Base-by-base conservation (phyloP, 2,888 invertebrate genomes). In the Pseudococcus viburni region DNA sequence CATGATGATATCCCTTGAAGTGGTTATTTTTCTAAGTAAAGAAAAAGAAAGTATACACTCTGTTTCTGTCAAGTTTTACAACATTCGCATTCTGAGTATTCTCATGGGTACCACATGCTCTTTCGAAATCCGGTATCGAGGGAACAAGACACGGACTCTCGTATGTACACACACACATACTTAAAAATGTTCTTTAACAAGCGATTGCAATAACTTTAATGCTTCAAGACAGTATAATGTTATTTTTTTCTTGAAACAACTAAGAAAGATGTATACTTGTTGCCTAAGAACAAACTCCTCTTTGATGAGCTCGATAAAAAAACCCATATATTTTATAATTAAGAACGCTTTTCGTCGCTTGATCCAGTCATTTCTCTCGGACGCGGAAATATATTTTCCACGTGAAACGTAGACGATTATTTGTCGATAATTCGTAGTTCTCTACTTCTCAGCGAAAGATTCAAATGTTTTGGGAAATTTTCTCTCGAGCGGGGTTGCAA, bases 1-100 rank as follows among this genome's bases (percentile, higher is more conserved):
- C 88, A 88, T 88, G 88, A 88, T 88, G 88, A 88, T 88, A 73
- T 83, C 83, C 88, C 88, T 83, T 88, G 80, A 88, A 88, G 88
- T 80, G 88, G 83, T 88, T 83, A 88, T 88, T 88, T 88, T 88
- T 88, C 88, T 88, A 88, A 88, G 88, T 88, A 88, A 77, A 80
- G 59, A 88, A 88, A 88, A 88, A 88, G 88, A 80, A 88, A 88
- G 83, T 55, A 88, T 88, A 88, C 88, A 88, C 80, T 88, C 88
- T 88, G 88, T 88, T 88, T 83, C 88, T 83, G 88, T 88, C 88
- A 88, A 83, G 88, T 88, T 88, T 88, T 88, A 88, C 88, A 88
- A 55, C 88, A 88, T 88, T 88, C 88, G 88, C 80, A 88, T 88
- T 88, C 88, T 83, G 77, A 88, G 88, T 88, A 88, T 88, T 83